Evolutionary conservation across 53 echinoderm and acorn worm genomes (phyloP).

Genomic region (Luidia sarsii): DNA sequence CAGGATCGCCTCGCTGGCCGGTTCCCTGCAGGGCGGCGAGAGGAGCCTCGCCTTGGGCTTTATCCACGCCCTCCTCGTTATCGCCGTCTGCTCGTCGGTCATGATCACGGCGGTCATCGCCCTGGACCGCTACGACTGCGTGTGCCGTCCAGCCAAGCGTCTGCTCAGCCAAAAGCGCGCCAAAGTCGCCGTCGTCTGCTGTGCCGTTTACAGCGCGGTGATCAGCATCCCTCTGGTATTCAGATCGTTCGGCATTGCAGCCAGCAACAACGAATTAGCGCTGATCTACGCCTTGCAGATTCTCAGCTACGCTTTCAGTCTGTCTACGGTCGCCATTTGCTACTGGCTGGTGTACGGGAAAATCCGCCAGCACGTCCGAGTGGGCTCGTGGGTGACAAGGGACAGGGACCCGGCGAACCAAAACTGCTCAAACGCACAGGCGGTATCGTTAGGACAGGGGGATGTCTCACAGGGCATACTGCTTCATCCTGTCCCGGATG

Average conservation of each 20-base stretch:
- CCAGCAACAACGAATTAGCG: neutral
- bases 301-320: neutral
- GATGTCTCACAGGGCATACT: no score
- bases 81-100: conserved; percentile 3
- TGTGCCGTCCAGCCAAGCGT: conserved; percentile 53
- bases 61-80: neutral
- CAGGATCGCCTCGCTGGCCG: neutral
- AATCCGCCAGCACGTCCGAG: conserved; percentile 1
- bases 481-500: no score
- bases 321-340: neutral
- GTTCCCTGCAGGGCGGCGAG: neutral
- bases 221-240: conserved; percentile 9
- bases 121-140: conserved; percentile 61
- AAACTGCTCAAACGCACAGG: no score
- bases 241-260: neutral
- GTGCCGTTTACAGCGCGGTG: neutral
- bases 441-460: no score
- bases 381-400: neutral
- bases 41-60: neutral
- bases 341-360: neutral
- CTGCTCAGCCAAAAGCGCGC: conserved; percentile 47
- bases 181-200: neutral
- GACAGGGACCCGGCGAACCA: no score
- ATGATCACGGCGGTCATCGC: conserved; percentile 47
- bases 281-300: neutral